Conservation (phyloP, 1,140 invertebrate species). For the Drosophila trapezifrons region DNA sequence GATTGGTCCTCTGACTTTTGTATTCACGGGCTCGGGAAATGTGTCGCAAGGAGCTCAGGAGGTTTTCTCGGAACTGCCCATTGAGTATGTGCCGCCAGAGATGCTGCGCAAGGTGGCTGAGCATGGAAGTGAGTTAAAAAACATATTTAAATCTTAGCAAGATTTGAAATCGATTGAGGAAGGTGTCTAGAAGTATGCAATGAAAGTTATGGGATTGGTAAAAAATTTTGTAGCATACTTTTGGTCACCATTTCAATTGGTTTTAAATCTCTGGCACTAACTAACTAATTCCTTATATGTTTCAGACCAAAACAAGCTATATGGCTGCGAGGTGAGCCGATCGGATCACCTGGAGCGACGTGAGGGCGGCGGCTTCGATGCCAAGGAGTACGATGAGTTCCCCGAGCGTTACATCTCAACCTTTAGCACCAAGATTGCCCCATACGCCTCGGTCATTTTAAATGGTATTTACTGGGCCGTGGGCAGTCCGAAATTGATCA, state of each 20-base stretch:
- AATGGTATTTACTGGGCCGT: conserved; percentile 99
- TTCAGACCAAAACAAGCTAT: conserved; percentile 95
- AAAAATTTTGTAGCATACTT: no score
- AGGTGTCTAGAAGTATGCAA: background rate
- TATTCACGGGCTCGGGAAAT: conserved; percentile 97
- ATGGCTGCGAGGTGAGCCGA: conserved; percentile 96
- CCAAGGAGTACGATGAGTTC: conserved; percentile 95
- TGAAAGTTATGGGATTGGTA: background rate
- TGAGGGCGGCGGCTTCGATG: conserved; percentile 95
- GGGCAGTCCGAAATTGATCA: conserved; percentile 96
- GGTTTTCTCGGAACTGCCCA: conserved; percentile 98
- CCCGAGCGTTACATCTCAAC: conserved; percentile 98
- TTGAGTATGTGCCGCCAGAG: conserved; percentile 98
- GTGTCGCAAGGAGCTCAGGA: conserved; percentile 96
- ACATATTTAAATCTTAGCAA: background rate
- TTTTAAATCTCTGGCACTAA: no score
- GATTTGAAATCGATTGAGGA: background rate
- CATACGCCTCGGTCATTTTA: conserved; percentile 97
- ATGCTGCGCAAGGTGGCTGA: conserved; percentile 97
- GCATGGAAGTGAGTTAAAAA: conserved; percentile 92
- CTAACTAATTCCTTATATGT: background rate
- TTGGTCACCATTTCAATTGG: rapidly evolving
- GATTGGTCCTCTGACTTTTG: conserved; percentile 98
- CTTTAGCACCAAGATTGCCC: conserved; percentile 98
- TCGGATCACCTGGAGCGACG: conserved; percentile 96